phyloP scores from a whole-genome alignment of 1,140 invertebrate genomes.

The Galleria mellonella region DNA sequence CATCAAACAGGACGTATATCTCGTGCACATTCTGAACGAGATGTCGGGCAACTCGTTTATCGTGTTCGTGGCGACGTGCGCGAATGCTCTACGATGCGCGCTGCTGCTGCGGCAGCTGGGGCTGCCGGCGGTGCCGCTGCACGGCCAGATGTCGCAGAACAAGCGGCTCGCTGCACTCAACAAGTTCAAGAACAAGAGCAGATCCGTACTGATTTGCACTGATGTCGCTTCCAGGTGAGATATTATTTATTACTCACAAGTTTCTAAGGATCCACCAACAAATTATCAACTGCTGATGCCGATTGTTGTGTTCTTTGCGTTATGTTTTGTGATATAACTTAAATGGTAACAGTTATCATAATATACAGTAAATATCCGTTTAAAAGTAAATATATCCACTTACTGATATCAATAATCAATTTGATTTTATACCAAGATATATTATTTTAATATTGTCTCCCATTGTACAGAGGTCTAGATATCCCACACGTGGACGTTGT shows the following conservation, averaged over 20 bases:
- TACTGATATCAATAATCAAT: no score
- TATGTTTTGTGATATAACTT: no score
- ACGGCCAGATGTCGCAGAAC: constrained; percentile 98
- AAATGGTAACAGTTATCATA: no score
- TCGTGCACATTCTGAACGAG: constrained; percentile 97
- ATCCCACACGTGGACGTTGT: constrained; percentile 99
- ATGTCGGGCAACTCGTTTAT: constrained; percentile 97
- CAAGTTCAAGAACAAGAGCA: constrained; percentile 93
- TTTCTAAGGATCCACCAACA: neutral
- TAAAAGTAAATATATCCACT: no score
- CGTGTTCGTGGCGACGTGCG: constrained; percentile 97
- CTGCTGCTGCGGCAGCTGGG: constrained; percentile 92
- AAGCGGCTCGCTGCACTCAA: constrained; percentile 93
- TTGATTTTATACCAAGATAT: no score
- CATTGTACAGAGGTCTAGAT: constrained; percentile 88
- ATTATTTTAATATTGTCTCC: no score
- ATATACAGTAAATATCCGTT: no score
- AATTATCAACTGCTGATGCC: no score
- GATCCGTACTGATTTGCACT: constrained; percentile 94
- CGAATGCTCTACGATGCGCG: constrained; percentile 91
- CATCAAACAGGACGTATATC: constrained; percentile 93
- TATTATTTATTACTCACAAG: constrained; percentile 2
- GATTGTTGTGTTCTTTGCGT: no score
- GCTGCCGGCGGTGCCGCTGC: constrained; percentile 93
- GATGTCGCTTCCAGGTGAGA: constrained; percentile 95